These are phyloP conservation scores for Spea hammondii DNA, from an alignment of 2,797 vertebrate genomes.

Conservation along the genomic window DNA sequence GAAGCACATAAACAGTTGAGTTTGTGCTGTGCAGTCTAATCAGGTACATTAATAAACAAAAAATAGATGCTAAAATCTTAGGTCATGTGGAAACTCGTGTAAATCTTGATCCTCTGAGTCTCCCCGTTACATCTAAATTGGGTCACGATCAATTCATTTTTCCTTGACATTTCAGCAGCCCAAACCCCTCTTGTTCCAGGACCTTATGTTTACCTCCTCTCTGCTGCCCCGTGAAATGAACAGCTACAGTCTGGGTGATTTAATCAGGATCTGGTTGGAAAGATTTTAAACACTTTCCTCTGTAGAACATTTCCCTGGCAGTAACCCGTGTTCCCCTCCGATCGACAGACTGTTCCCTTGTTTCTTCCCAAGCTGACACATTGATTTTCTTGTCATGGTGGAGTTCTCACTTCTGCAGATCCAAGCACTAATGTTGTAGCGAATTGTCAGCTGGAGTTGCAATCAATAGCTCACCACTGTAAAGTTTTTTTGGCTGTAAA, in stretches of 20 bases:
- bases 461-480: slow-evolving; percentile 46
- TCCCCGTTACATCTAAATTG: too few relatives aligned
- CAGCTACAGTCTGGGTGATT: neutral
- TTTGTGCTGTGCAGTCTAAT: too few relatives aligned
- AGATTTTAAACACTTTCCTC: slow-evolving; percentile 18
- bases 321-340: slow-evolving; percentile 20
- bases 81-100: too few relatives aligned
- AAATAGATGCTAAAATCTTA: too few relatives aligned
- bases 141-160: neutral
- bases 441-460: slow-evolving; percentile 41
- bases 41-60: too few relatives aligned
- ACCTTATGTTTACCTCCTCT: neutral
- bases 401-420: slow-evolving; percentile 48
- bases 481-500: slow-evolving; percentile 35
- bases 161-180: neutral
- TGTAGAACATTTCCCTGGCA: slow-evolving; percentile 33
- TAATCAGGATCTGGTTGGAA: slow-evolving; percentile 5
- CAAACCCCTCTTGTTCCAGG: neutral
- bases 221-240: slow-evolving; percentile 4
- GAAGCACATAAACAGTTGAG: too few relatives aligned
- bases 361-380: slow-evolving; percentile 43
- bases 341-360: slow-evolving; percentile 35
- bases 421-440: slow-evolving; percentile 44
- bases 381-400: slow-evolving; percentile 46
- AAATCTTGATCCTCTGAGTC: too few relatives aligned